Conservation (phyloP, 1,140 invertebrate species). For the Hyposmocoma kahamanoa region DNA sequence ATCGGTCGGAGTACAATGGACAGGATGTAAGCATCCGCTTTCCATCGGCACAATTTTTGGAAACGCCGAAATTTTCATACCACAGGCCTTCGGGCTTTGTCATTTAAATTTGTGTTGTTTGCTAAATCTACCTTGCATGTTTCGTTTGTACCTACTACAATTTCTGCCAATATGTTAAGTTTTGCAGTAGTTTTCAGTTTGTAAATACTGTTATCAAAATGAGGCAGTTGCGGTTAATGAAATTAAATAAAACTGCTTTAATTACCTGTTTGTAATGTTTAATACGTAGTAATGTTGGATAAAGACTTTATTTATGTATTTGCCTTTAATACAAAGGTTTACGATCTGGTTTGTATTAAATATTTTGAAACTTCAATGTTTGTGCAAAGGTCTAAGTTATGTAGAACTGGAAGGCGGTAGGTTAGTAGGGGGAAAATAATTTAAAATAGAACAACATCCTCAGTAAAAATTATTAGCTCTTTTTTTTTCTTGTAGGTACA, state of each 20-base stretch:
- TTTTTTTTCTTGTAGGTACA: too few species aligned
- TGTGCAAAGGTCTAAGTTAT: too few species aligned
- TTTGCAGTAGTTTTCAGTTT: background rate
- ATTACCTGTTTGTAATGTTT: background rate
- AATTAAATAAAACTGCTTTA: background rate
- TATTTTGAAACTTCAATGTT: too few species aligned
- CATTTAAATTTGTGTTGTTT: slow-evolving; percentile 41
- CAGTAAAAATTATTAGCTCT: too few species aligned
- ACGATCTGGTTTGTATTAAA: too few species aligned
- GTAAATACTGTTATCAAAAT: background rate
- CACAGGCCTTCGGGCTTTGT: slow-evolving; percentile 48
- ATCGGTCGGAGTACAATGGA: slow-evolving; percentile 52
- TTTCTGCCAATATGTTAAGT: background rate
- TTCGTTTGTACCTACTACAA: background rate
- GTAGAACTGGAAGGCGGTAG: too few species aligned
- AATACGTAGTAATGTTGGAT: too few species aligned
- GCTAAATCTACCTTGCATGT: background rate
- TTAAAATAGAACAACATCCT: too few species aligned
- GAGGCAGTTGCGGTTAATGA: too few species aligned
- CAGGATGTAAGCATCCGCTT: slow-evolving; percentile 56
- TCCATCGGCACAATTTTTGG: slow-evolving; percentile 60
- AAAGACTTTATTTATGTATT: too few species aligned
- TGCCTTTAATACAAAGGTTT: too few species aligned
- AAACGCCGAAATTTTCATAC: slow-evolving; percentile 66
- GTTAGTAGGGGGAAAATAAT: too few species aligned